These are phyloP conservation scores for Acanthopagrus latus DNA, from an alignment of 2,797 vertebrate genomes.

Conservation along the genomic window DNA sequence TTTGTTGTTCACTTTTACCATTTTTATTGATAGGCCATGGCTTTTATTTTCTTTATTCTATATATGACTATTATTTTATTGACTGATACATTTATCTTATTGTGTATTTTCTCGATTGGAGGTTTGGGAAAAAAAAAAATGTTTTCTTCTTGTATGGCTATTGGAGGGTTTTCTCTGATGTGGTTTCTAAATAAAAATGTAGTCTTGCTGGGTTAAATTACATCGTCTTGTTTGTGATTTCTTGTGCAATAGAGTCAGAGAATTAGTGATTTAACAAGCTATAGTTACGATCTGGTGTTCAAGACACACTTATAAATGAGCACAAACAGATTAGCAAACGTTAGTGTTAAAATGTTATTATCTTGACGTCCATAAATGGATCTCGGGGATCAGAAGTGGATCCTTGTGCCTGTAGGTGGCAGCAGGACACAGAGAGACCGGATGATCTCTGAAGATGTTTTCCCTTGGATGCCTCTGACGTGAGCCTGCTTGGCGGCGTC, in stretches of 20 bases:
- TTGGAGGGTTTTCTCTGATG: constrained; percentile 65
- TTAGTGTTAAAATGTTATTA: neutral
- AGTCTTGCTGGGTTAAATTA: constrained; percentile 53
- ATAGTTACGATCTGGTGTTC: neutral
- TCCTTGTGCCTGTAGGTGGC: constrained; percentile 70
- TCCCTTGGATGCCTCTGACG: constrained; percentile 48
- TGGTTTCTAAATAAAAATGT: constrained; percentile 82
- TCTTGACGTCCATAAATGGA: neutral
- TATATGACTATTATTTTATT: constrained; percentile 59
- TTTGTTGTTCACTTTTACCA: constrained; percentile 57
- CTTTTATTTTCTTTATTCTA: constrained; percentile 61
- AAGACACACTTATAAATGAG: neutral
- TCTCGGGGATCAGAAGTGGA: neutral
- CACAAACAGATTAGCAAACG: neutral
- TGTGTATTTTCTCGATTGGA: constrained; percentile 56
- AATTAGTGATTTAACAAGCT: neutral
- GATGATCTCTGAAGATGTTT: constrained; percentile 20
- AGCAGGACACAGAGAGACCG: constrained; percentile 47
- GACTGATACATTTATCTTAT: constrained; percentile 55
- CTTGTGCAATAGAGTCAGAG: neutral
- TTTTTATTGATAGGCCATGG: constrained; percentile 60
- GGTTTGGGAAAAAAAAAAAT: constrained; percentile 43
- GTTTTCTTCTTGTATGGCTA: constrained; percentile 48
- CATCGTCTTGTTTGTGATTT: neutral
- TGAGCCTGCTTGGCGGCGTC: constrained; percentile 40